Conservation (phyloP, 2,888 invertebrate genomes). For the Drosophila cracens region DNA sequence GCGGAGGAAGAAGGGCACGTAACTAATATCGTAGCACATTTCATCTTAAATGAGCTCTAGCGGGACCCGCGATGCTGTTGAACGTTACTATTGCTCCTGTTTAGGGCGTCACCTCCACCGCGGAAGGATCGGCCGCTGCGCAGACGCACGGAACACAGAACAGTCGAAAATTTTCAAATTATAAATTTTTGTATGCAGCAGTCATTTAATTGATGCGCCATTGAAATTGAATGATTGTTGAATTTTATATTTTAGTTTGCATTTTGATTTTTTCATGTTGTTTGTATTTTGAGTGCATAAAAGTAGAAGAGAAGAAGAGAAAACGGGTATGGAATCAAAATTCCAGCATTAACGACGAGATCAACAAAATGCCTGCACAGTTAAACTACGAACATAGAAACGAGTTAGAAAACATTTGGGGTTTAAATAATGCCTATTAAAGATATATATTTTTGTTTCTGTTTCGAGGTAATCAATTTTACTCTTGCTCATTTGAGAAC, state of each 20-base stretch:
- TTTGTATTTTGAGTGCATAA: conserved; percentile 57
- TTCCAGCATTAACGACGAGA: conserved; percentile 79
- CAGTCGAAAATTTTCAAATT: conserved; percentile 22
- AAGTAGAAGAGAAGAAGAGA: conserved; percentile 78
- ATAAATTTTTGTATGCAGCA: conserved; percentile 26
- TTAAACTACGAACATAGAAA: conserved; percentile 44
- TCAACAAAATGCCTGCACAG: conserved; percentile 50
- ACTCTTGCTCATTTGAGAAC: neutral
- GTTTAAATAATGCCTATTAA: neutral
- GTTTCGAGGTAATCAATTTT: neutral
- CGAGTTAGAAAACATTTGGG: conserved; percentile 7
- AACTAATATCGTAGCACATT: conserved; percentile 16
- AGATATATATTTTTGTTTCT: neutral
- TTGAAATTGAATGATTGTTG: conserved; percentile 21
- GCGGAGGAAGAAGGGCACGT: conserved; percentile 6
- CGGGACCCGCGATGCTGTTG: conserved; percentile 53
- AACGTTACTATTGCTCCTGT: conserved; percentile 56
- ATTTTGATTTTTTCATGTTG: conserved; percentile 20
- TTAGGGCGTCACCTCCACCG: conserved; percentile 45
- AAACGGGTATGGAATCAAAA: conserved; percentile 81
- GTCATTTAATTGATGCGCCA: conserved; percentile 27
- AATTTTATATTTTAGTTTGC: conserved; percentile 20
- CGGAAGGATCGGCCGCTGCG: conserved; percentile 43
- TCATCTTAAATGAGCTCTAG: conserved; percentile 27
- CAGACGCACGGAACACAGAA: conserved; percentile 16